These are phyloP conservation scores for Microctonus hyperodae DNA, from an alignment of 2,888 invertebrate genomes.

Conservation along the genomic window DNA sequence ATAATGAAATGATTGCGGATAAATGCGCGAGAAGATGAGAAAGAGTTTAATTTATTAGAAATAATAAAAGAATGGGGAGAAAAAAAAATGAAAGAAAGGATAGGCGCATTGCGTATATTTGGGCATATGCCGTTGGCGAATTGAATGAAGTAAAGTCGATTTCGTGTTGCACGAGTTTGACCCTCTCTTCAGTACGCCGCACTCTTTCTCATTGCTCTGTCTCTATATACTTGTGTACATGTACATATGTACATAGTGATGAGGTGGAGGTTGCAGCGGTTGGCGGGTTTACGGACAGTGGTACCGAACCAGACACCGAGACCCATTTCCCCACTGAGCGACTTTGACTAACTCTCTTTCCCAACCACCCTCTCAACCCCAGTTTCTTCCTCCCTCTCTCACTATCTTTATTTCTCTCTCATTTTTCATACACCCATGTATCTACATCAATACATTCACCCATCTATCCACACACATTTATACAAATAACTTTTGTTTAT, in stretches of 20 bases:
- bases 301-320: constrained; percentile 52
- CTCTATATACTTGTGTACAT: constrained; percentile 17
- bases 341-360: constrained; percentile 34
- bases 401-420: not conserved
- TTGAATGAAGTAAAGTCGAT: constrained; percentile 32
- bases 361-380: not conserved
- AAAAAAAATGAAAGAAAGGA: constrained; percentile 2
- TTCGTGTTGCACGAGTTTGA: constrained; percentile 23
- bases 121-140: constrained; percentile 1
- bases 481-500: too few relatives aligned
- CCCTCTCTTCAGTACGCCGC: not conserved
- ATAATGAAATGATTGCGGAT: too few relatives aligned
- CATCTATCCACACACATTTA: too few relatives aligned
- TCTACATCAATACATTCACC: too few relatives aligned
- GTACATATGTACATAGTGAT: constrained; percentile 6
- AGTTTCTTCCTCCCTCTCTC: not conserved
- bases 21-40: not conserved
- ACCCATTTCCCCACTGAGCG: constrained; percentile 46
- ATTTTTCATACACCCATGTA: too few relatives aligned
- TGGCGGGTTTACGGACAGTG: constrained; percentile 39
- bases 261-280: constrained; percentile 31
- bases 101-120: constrained; percentile 31
- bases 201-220: not conserved
- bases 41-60: not conserved
- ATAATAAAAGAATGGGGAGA: not conserved